Evolutionary conservation across 2,113 vertebrate genomes (phyloP), one percentile per base, ranked within the genome.

Genomic region (Gavia stellata): DNA sequence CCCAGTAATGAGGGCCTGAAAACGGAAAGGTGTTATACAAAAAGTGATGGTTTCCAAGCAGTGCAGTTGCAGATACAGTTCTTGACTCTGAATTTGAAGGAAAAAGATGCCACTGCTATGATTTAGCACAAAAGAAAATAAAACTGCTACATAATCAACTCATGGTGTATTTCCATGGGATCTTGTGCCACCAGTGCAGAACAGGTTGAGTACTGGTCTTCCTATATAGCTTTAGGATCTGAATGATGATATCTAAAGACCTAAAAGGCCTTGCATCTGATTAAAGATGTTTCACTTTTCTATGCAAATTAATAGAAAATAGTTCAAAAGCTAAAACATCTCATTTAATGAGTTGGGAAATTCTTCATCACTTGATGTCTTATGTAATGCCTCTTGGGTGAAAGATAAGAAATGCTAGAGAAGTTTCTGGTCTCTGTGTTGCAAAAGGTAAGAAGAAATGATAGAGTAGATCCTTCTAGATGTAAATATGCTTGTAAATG

Each of bases 1-100:
- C 40, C 95, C 97, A 97, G 25, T 97, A 98, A 92, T 96, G 90
- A 56, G 82, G 92, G 7, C 95, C 95, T 97, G 77, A 63, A n/a
- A 94, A 40, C 92, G 34, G 75, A 81, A 90, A 62, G 36, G 13
- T 55, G 81, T 34, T 82, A 52, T 17, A 79, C 3, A 66, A 59
- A 81, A 49, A 21, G 7, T 38, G 20, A 26, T 4, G 3, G 9
- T 44, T 68, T 25, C 7, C 50, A 36, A 45, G 8, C 8, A 42
- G 12, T 50, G 28, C 29, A 24, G 6, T 56, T 88, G 28, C 44
- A 47, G 66, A 44, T 9, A 40, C 38, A 53, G 31, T 56, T 72
- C 63, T 66, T 47, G 42, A 58, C 63, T 25, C 12, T 66, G 25
- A 85, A 53, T 71, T 56, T 36, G n/a, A 78, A 55, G n/a, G 47